Conservation (phyloP, 2,113 vertebrate species). For the Synodontis membranacea region DNA sequence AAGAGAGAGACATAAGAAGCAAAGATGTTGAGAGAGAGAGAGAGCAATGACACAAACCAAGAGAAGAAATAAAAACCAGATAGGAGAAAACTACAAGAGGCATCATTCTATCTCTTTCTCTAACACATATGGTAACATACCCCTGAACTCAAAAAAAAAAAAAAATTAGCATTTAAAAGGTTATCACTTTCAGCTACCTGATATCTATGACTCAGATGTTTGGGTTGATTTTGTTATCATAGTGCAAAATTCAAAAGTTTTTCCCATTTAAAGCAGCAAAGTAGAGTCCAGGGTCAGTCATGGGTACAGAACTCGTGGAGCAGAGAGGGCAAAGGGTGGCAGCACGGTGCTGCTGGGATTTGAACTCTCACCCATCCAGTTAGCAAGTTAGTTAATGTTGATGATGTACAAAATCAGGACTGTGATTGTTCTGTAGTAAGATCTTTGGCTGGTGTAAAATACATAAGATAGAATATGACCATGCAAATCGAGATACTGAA, state of each 20-base stretch:
- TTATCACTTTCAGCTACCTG: background rate
- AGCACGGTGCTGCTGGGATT: background rate
- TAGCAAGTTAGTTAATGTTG: background rate
- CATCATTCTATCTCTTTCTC: background rate
- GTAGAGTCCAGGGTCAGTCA: background rate
- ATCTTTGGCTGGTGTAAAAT: background rate
- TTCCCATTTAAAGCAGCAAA: background rate
- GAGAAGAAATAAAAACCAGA: slow-evolving; percentile 15
- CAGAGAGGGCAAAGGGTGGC: background rate
- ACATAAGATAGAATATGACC: background rate
- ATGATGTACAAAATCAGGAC: background rate
- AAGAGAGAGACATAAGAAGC: background rate
- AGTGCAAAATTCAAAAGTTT: background rate
- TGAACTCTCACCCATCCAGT: background rate
- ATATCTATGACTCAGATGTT: background rate
- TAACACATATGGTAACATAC: background rate
- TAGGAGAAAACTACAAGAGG: background rate
- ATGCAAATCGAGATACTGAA: background rate
- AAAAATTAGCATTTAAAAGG: background rate
- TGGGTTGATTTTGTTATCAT: slow-evolving; percentile 1
- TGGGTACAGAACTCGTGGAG: background rate
- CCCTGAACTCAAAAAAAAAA: background rate
- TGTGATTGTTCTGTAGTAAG: background rate
- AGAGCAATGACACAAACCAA: background rate
- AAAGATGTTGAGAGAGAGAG: background rate